Evolutionary conservation across 2,888 invertebrate species (phyloP).

Genomic region (Cordilura impudica): DNA sequence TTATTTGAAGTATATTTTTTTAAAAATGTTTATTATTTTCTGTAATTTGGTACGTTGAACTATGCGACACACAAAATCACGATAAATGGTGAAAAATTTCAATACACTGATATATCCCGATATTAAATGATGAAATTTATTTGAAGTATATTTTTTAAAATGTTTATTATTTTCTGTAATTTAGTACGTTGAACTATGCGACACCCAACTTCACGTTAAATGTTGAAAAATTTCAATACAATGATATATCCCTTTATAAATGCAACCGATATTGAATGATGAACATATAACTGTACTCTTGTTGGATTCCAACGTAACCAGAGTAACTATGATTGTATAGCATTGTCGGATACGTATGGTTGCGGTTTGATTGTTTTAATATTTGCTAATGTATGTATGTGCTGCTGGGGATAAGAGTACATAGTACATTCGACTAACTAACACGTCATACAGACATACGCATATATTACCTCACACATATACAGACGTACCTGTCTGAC

Average conservation of each 20-base stretch:
- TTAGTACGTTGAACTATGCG: constrained; percentile 23
- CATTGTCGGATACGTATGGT: constrained; percentile 3
- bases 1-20: no score
- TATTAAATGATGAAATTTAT: constrained; percentile 22
- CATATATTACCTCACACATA: neutral
- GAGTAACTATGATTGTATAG: neutral
- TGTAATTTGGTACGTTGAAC: constrained; percentile 38
- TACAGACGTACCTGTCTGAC: no score
- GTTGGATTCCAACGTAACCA: no score
- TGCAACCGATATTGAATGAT: constrained; percentile 26
- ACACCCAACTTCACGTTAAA: constrained; percentile 8
- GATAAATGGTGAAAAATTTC: constrained; percentile 36
- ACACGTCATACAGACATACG: constrained; percentile 1
- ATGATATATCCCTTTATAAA: neutral
- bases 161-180: no score
- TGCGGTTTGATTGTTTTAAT: constrained; percentile 42
- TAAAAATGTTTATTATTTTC: no score
- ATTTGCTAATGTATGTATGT: constrained; percentile 46
- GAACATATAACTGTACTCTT: constrained; percentile 1
- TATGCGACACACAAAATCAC: neutral
- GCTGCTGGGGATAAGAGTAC: constrained; percentile 12
- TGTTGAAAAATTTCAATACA: constrained; percentile 40
- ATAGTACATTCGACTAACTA: constrained; percentile 20
- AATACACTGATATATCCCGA: neutral
- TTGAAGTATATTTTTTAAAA: no score